Evolutionary conservation across 2,797 vertebrate genomes (phyloP).

Genomic region (Acipenser ruthenus): DNA sequence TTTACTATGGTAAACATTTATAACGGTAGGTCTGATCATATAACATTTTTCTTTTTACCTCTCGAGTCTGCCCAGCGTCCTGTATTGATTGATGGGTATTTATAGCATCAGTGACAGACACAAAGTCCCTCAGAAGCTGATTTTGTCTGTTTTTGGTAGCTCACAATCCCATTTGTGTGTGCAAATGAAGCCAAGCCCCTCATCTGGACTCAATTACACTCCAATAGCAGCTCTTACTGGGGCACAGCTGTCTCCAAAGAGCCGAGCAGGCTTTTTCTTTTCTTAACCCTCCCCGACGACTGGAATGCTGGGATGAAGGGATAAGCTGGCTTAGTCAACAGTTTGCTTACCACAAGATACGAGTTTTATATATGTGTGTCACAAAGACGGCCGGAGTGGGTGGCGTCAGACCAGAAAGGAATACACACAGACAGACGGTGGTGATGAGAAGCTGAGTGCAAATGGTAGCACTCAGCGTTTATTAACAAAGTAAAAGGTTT

Average conservation of each 20-base stretch:
- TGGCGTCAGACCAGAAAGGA: no score
- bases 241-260: slow-evolving; percentile 19
- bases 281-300: slow-evolving; percentile 5
- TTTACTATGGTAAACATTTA: no score
- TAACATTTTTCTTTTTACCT: no score
- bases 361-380: not conserved
- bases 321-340: slow-evolving; percentile 8
- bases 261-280: slow-evolving; percentile 1
- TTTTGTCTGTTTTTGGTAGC: not conserved
- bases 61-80: no score
- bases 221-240: slow-evolving; percentile 14
- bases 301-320: not conserved
- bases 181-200: not conserved
- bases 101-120: not conserved
- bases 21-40: no score
- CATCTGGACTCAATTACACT: slow-evolving; percentile 16
- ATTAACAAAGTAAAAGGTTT: no score
- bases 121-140: slow-evolving; percentile 11
- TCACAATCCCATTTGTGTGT: slow-evolving; percentile 14
- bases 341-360: slow-evolving; percentile 7
- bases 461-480: no score
- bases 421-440: no score
- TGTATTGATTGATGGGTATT: not conserved
- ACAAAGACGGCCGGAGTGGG: no score
- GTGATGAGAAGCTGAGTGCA: no score